Evolutionary conservation across 2,113 vertebrate species (phyloP).

Genomic region (Nesoenas mayeri): DNA sequence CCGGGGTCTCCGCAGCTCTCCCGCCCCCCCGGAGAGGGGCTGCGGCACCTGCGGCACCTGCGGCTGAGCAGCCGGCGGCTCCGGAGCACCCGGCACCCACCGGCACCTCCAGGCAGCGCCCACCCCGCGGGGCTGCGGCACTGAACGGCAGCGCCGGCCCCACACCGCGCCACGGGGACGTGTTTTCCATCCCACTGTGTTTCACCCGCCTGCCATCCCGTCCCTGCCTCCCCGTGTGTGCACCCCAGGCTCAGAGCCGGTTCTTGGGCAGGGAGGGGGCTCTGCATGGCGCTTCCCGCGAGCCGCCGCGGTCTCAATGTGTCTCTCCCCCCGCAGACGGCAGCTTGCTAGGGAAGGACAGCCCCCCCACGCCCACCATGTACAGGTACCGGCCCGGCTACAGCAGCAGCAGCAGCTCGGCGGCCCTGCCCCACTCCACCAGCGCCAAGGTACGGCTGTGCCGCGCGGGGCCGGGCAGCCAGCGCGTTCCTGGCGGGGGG

Average conservation of each 20-base stretch:
- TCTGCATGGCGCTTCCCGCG: fast-evolving
- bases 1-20: not conserved
- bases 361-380: conserved; percentile 92
- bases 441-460: conserved; percentile 73
- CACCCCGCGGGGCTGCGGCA: not conserved
- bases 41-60: not conserved
- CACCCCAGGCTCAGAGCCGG: not conserved
- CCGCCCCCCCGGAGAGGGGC: not conserved
- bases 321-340: conserved; percentile 77
- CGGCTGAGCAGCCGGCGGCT: not conserved
- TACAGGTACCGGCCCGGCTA: conserved; percentile 93
- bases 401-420: conserved; percentile 85
- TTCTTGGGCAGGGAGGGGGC: not conserved
- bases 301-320: fast-evolving
- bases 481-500: fast-evolving
- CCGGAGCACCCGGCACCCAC: fast-evolving
- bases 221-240: not conserved
- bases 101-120: not conserved
- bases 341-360: conserved; percentile 85
- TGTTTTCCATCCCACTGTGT: not conserved
- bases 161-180: not conserved
- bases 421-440: conserved; percentile 77
- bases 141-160: not conserved
- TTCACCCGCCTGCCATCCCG: not conserved
- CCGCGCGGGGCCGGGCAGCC: fast-evolving